Base-by-base conservation (phyloP, 2,113 vertebrate genomes). In the Pyxicephalus adspersus region DNA sequence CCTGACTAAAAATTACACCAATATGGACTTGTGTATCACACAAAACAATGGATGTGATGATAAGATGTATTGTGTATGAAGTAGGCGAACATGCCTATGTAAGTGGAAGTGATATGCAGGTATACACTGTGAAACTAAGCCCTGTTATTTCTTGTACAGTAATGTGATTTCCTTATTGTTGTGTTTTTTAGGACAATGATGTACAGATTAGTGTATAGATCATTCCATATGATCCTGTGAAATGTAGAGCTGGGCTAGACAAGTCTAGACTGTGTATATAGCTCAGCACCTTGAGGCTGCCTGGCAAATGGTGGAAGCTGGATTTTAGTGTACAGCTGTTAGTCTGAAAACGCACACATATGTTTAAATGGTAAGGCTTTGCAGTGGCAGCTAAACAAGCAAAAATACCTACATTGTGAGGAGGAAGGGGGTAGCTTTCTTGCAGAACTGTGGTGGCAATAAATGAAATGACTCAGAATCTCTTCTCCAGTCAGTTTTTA, bases 381-480 rank as follows among this genome's bases (percentile, higher is more conserved):
- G 89, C 86, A 85, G 88, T 90, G 88, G 88, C 93, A 91, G 88
- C 89, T 91, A 91, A 91, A 94, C 91, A 92, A 91, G 92, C 93
- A 93, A 92, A 92, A 93, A 92, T 93, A 92, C 94, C 90, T 91
- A 92, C 93, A 94, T 89, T 94, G 93, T 92, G 92, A 92, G 92
- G 92, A 91, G 84, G 89, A 92, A 89, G 92, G 92, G 92, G 92
- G 92, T 93, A 91, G 92, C 92, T 92, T 94, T 88, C 92, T 94
- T 89, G 92, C 93, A 92, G 92, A 90, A 92, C 92, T 91, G 92
- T 92, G 91, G 92, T 89, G 92, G 92, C 91, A 91, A 94, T 94
- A 94, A 92, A 94, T 93, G 91, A 94, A 94, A 94, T 92, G 91
- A 93, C 90, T 94, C 92, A 92, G 92, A 92, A 93, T 94, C 91